Percentiles rank a stretch among this genome's conserved stretches.
These are phyloP conservation scores for Aethes cnicana DNA, from an alignment of 2,888 invertebrate genomes.

Conservation along the genomic window DNA sequence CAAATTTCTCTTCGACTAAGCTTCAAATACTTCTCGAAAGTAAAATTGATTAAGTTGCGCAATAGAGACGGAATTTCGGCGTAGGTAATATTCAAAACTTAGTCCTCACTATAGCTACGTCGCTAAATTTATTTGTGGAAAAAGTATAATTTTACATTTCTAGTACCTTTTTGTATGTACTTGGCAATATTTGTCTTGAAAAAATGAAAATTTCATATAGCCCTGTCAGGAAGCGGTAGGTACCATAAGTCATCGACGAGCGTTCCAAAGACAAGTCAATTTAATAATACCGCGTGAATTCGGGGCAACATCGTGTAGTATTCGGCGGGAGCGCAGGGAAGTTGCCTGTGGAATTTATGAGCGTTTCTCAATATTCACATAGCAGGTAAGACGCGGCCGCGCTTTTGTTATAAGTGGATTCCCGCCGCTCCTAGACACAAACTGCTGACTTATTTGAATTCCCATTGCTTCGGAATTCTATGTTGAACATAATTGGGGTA, in stretches of 20 bases:
- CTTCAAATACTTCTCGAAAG: constrained; percentile 31
- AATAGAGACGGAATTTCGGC: constrained; percentile 28
- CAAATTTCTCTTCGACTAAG: constrained; percentile 38
- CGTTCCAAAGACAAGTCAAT: constrained; percentile 3
- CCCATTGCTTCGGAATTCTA: constrained; percentile 58
- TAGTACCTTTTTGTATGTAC: too few species aligned
- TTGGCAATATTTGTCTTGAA: too few species aligned
- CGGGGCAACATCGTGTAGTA: constrained; percentile 48
- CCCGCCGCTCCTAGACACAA: constrained; percentile 62
- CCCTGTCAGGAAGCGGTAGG: too few species aligned
- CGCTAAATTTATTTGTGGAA: too few species aligned
- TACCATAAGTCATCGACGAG: background rate
- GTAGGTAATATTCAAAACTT: constrained; percentile 19
- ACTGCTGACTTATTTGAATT: constrained; percentile 73
- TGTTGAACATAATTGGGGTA: constrained; percentile 54
- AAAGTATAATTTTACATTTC: too few species aligned
- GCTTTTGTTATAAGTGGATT: constrained; percentile 64
- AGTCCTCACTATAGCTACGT: too few species aligned
- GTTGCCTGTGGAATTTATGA: constrained; percentile 62
- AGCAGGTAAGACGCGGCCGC: constrained; percentile 50
- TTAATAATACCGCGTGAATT: constrained; percentile 13
- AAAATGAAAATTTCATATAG: too few species aligned
- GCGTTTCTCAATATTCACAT: constrained; percentile 72
- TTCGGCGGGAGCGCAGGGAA: constrained; percentile 48
- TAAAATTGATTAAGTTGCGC: constrained; percentile 37